These are phyloP conservation scores for Lordiphosa andalusiaca DNA, from an alignment of 2,888 invertebrate species.

Conservation along the genomic window DNA sequence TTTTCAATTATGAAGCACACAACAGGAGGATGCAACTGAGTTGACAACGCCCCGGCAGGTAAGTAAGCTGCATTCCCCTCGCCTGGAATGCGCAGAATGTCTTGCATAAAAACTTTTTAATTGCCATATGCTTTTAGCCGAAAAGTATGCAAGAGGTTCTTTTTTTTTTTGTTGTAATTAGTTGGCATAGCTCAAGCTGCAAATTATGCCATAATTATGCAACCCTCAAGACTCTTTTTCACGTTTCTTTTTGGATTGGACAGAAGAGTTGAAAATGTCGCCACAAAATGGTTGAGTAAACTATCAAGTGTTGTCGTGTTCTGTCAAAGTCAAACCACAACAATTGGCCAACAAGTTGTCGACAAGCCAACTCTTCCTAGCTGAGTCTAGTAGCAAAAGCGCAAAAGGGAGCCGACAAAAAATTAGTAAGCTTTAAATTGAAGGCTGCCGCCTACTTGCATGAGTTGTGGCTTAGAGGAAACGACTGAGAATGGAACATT, in stretches of 20 bases:
- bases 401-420: constrained; percentile 15
- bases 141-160: constrained; percentile 14
- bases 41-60: constrained; percentile 1
- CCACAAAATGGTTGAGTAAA: constrained; percentile 39
- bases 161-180: constrained; percentile 45
- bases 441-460: constrained; percentile 19
- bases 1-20: constrained; percentile 40
- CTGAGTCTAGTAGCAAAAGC: constrained; percentile 15
- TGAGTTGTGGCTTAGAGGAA: constrained; percentile 20
- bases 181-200: constrained; percentile 36
- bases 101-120: constrained; percentile 53
- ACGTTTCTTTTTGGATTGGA: background rate
- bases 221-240: constrained; percentile 2
- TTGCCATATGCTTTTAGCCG: constrained; percentile 42
- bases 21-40: constrained; percentile 13
- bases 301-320: constrained; percentile 22
- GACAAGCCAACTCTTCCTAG: constrained; percentile 29
- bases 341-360: constrained; percentile 68
- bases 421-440: constrained; percentile 33
- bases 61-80: constrained; percentile 13
- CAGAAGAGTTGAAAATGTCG: constrained; percentile 11
- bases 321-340: constrained; percentile 42
- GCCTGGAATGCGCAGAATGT: constrained; percentile 29
- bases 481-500: constrained; percentile 31
- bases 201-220: constrained; percentile 49